Conservation (phyloP, 2,797 vertebrate species). For the Galaxias olidus region DNA sequence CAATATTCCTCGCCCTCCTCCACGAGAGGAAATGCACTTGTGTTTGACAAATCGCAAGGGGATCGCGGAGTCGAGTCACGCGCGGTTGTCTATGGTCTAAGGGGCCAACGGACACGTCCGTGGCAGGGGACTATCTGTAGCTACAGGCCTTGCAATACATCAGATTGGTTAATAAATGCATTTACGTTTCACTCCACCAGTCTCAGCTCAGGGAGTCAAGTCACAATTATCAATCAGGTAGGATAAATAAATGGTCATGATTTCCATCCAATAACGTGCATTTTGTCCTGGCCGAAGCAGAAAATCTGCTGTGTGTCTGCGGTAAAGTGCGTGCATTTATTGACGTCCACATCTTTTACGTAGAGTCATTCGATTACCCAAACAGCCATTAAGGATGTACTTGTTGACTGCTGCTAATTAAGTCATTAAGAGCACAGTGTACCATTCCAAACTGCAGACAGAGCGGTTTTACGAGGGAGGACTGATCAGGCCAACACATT, state of each 20-base stretch:
- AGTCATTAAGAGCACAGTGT: slow-evolving; percentile 59
- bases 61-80: slow-evolving; percentile 38
- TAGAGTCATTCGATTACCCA: neutral
- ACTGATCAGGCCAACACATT: slow-evolving; percentile 28
- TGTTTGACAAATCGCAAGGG: slow-evolving; percentile 53
- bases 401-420: slow-evolving; percentile 63
- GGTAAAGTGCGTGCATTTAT: neutral
- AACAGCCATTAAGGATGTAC: slow-evolving; percentile 46
- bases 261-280: no score
- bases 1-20: slow-evolving; percentile 49
- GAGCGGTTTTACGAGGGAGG: slow-evolving; percentile 49
- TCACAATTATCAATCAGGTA: no score
- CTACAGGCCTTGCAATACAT: neutral
- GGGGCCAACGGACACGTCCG: slow-evolving; percentile 36
- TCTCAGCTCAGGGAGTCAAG: no score
- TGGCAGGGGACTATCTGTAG: slow-evolving; percentile 24
- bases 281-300: no score
- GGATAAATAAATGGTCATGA: no score
- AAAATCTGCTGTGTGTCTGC: neutral
- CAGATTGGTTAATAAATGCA: no score
- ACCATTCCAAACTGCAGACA: slow-evolving; percentile 57
- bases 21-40: slow-evolving; percentile 47
- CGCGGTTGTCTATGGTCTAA: slow-evolving; percentile 17
- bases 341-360: neutral
- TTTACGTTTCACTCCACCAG: no score